Evolutionary conservation across 1,140 invertebrate genomes (phyloP).

Genomic region (Drosophila asahinai): DNA sequence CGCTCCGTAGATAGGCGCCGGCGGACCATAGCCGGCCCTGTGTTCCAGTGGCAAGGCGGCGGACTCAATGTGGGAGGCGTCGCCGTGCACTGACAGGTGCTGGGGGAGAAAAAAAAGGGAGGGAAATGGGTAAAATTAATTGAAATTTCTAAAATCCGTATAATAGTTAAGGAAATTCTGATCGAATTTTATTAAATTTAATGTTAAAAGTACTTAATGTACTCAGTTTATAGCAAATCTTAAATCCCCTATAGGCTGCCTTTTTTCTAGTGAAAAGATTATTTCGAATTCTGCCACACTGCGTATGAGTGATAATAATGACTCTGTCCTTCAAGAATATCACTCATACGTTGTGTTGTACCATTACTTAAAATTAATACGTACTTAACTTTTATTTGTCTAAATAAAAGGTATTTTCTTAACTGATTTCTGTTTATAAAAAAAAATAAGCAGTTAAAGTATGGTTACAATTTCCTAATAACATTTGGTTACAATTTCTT

Average conservation of each 20-base stretch:
- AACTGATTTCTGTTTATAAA: not conserved
- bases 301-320: slow-evolving; percentile 14
- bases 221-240: not conserved
- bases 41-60: slow-evolving; percentile 92
- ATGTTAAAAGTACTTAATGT: not conserved
- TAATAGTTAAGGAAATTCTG: not conserved
- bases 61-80: slow-evolving; percentile 91
- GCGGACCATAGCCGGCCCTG: slow-evolving; percentile 90
- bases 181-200: not conserved
- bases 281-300: not conserved
- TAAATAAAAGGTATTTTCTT: not conserved
- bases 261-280: not conserved
- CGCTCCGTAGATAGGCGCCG: slow-evolving; percentile 87
- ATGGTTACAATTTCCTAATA: too few species aligned
- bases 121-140: not conserved
- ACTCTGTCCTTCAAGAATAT: not conserved
- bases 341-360: slow-evolving; percentile 13
- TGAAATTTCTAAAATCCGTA: not conserved
- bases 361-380: not conserved
- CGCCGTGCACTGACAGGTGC: slow-evolving; percentile 88
- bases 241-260: not conserved
- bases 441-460: not conserved
- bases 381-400: not conserved
- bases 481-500: too few species aligned
- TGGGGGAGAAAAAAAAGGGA: slow-evolving; percentile 79